Conservation (phyloP, 2,113 vertebrate genomes). For the Menura novaehollandiae region DNA sequence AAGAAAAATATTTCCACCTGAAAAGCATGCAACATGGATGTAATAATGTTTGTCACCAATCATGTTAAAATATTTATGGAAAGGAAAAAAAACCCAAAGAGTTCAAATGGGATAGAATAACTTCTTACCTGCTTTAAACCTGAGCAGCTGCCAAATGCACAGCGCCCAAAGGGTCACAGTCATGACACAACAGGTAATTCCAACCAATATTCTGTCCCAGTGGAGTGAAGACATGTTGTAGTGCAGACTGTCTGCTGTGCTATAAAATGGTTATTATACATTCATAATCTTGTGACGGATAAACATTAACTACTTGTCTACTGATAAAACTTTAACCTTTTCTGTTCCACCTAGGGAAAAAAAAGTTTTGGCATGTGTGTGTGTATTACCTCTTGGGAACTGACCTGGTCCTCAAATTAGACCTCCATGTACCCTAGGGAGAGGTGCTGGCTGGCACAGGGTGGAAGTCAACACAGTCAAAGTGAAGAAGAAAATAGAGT, state of each 20-base stretch:
- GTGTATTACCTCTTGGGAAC: background rate
- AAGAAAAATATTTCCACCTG: background rate
- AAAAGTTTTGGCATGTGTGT: fast-evolving
- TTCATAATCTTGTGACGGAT: background rate
- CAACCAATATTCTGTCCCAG: background rate
- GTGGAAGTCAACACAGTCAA: background rate
- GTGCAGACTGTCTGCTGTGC: background rate
- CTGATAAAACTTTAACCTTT: background rate
- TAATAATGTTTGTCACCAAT: background rate
- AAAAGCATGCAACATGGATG: fast-evolving
- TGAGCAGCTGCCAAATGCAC: slow-evolving; percentile 31
- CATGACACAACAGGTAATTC: background rate
- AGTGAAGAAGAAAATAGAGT: background rate
- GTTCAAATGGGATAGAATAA: background rate
- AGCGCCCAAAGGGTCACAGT: background rate
- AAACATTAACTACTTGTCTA: background rate
- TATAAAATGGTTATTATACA: background rate
- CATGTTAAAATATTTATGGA: background rate
- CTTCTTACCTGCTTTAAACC: slow-evolving; percentile 46
- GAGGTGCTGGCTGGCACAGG: background rate
- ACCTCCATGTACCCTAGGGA: fast-evolving
- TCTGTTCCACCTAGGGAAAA: background rate
- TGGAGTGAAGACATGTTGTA: background rate
- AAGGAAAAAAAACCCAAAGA: background rate
- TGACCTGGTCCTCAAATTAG: background rate